phyloP scores from a whole-genome alignment of 2,797 vertebrate genomes.

The Lepilemur ruficaudatus region DNA sequence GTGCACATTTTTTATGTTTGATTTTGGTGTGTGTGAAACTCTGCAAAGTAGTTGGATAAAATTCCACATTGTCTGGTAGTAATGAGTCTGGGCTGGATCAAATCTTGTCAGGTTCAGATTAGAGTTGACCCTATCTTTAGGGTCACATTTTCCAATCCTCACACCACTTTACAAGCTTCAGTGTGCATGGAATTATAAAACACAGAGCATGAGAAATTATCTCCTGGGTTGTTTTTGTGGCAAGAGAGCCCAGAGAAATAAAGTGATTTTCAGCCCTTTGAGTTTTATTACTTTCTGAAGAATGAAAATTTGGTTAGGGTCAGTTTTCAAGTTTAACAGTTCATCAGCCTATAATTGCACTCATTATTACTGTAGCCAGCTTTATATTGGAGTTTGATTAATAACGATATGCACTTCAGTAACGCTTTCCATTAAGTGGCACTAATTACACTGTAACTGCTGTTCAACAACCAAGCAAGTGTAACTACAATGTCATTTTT shows the following conservation, averaged over 20 bases:
- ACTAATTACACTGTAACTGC: slow-evolving; percentile 78
- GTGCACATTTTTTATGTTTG: slow-evolving; percentile 22
- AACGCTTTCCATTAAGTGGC: slow-evolving; percentile 77
- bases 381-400: slow-evolving; percentile 78
- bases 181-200: slow-evolving; percentile 75
- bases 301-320: slow-evolving; percentile 70
- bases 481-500: slow-evolving; percentile 73
- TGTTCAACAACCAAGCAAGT: slow-evolving; percentile 79
- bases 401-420: slow-evolving; percentile 76
- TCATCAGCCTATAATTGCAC: slow-evolving; percentile 73
- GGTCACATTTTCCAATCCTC: slow-evolving; percentile 62
- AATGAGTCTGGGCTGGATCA: slow-evolving; percentile 42
- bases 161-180: slow-evolving; percentile 63
- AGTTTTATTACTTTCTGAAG: slow-evolving; percentile 60
- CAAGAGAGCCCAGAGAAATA: slow-evolving; percentile 56
- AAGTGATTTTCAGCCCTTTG: slow-evolving; percentile 71
- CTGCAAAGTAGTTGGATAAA: not conserved
- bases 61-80: slow-evolving; percentile 47
- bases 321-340: slow-evolving; percentile 76
- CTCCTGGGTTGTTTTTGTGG: not conserved
- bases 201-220: slow-evolving; percentile 44
- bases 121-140: slow-evolving; percentile 44
- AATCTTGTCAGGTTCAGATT: slow-evolving; percentile 40
- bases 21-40: slow-evolving; percentile 11
- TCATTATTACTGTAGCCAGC: slow-evolving; percentile 71